Conservation (phyloP, 1,140 invertebrate species). For the Littorina saxatilis region DNA sequence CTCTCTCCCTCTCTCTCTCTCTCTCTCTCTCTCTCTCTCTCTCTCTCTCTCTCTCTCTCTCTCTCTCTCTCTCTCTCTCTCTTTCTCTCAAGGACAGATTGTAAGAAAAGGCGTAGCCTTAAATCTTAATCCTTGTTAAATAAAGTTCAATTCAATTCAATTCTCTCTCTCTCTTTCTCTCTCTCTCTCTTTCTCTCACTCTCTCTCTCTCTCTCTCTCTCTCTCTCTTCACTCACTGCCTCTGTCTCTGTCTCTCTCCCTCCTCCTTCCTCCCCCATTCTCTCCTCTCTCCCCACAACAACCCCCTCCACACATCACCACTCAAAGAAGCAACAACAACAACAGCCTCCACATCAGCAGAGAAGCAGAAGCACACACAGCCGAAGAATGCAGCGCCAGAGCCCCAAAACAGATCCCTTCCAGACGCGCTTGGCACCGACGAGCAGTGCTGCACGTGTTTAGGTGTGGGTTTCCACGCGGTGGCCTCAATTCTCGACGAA, state of each 20-base stretch:
- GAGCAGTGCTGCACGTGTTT: constrained; percentile 28
- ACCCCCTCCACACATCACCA: not conserved
- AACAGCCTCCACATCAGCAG: too few species aligned
- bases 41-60: not conserved
- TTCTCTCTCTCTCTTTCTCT: too few species aligned
- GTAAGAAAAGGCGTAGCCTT: too few species aligned
- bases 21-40: constrained; percentile 1
- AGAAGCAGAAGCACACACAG: too few species aligned
- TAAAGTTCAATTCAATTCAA: too few species aligned
- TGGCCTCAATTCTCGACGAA: constrained; percentile 20
- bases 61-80: not conserved
- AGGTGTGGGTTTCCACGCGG: constrained; percentile 43
- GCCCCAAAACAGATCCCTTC: not conserved
- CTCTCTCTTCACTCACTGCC: not conserved
- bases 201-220: not conserved
- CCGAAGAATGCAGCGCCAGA: not conserved
- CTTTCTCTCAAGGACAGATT: too few species aligned
- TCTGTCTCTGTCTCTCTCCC: not conserved
- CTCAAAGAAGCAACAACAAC: too few species aligned
- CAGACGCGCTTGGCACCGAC: not conserved
- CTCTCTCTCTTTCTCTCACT: constrained; percentile 13
- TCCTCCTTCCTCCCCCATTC: not conserved
- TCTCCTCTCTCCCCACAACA: not conserved
- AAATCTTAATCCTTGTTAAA: too few species aligned
- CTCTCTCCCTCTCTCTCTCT: not conserved